Evolutionary conservation across 2,888 invertebrate genomes (phyloP), one percentile per base, ranked within the genome.

Genomic region (Acanthosepion pharaonis): DNA sequence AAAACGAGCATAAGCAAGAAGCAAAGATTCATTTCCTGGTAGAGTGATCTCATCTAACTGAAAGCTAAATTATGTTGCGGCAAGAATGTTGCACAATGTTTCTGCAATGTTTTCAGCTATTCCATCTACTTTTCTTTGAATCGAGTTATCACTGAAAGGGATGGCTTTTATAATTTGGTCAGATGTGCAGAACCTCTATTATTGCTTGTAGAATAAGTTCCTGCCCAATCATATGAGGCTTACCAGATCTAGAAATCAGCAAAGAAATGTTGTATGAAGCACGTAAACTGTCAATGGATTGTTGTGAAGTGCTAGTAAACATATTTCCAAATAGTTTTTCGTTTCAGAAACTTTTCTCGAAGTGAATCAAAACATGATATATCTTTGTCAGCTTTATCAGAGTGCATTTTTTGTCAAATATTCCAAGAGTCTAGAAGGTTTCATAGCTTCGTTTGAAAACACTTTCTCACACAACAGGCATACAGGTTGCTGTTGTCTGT

Each of bases 231-330:
- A 2, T 42, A 42, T 42, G 42, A 42, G 42, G 42, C 42, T 42
- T 42, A 42, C 42, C 42, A 42, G 42, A 42, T 42, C 42, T 42
- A 42, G 42, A 0, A 42, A 42, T 42, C 42, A 42, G 42, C 42
- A 42, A 42, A 42, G 42, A 42, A 42, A 42, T 42, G 42, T 42
- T 42, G 42, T 42, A 42, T 42, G 42, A 42, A 42, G 42, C 42
- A 42, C 42, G 42, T 42, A 93, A 93, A 42, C 93, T 5, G 51
- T 93, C 93, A 93, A 5, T 25, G 33, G 93, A 49, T 93, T 93
- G 93, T 93, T 93, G 93, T 93, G 93, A 93, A 93, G 93, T 93
- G 48, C 93, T 93, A 93, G 93, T 9, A 93, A 93, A 93, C 93
- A 93, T 93, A 93, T 93, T 93, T 93, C 93, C 93, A n/a, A 49